Conservation (phyloP, 2,113 vertebrate species). For the Clarias magur region DNA sequence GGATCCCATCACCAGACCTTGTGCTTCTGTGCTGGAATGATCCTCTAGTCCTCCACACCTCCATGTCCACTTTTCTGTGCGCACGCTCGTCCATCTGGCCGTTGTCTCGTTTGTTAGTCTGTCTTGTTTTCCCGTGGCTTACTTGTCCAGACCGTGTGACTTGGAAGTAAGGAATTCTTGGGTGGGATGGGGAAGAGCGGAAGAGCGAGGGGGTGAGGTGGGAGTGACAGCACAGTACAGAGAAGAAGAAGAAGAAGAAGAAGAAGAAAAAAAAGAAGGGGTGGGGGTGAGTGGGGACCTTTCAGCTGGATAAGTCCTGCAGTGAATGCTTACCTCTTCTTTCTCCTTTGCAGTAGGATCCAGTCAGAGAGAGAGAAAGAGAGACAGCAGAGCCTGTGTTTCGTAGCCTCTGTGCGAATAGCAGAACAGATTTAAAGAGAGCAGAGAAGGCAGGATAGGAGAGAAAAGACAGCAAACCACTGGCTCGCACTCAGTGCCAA, state of each 20-base stretch:
- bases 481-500: slow-evolving; percentile 29
- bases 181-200: slow-evolving; percentile 18
- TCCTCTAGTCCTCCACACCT: slow-evolving; percentile 19
- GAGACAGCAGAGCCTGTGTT: background rate
- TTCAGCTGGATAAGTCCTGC: slow-evolving; percentile 46
- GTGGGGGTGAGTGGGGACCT: slow-evolving; percentile 27
- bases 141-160: background rate
- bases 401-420: background rate
- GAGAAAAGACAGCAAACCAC: slow-evolving; percentile 9
- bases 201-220: background rate
- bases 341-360: slow-evolving; percentile 39
- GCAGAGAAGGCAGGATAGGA: background rate
- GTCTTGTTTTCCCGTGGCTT: slow-evolving; percentile 1
- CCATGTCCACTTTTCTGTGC: slow-evolving; percentile 33
- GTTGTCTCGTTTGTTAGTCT: background rate
- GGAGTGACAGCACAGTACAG: slow-evolving; percentile 22
- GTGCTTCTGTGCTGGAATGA: slow-evolving; percentile 44
- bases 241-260: slow-evolving; percentile 4
- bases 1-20: slow-evolving; percentile 33
- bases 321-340: slow-evolving; percentile 30
- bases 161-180: slow-evolving; percentile 20
- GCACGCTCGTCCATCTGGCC: slow-evolving; percentile 16
- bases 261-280: background rate
- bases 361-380: slow-evolving; percentile 15
- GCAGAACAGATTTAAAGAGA: background rate